phyloP scores from a whole-genome alignment of 1,140 invertebrate genomes.

The Subanguina moxae region DNA sequence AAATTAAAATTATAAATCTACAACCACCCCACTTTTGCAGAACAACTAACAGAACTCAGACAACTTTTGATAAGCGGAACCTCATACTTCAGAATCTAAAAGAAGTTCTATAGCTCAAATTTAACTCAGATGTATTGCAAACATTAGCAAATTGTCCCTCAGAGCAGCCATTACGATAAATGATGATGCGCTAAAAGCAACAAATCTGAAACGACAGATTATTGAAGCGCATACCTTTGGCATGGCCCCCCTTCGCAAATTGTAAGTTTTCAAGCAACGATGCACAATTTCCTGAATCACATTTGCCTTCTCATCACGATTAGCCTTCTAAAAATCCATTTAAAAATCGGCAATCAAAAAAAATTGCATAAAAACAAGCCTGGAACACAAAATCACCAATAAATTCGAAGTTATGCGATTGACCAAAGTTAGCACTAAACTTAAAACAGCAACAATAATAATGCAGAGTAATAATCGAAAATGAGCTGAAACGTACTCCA shows the following conservation, averaged over 20 bases:
- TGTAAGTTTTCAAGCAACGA: slow-evolving; percentile 20
- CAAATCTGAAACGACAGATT: neutral
- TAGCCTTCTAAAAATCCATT: slow-evolving; percentile 13
- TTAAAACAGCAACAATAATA: no score
- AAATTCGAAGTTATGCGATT: slow-evolving; percentile 18
- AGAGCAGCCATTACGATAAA: slow-evolving; percentile 41
- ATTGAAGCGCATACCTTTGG: slow-evolving; percentile 3
- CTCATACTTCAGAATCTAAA: slow-evolving; percentile 37
- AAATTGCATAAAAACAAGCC: neutral
- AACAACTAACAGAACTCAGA: slow-evolving; percentile 3
- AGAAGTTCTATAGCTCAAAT: no score
- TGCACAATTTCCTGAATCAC: slow-evolving; percentile 26
- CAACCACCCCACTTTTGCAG: neutral
- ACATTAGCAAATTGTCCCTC: slow-evolving; percentile 36
- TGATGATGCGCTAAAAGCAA: slow-evolving; percentile 21
- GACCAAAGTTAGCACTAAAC: slow-evolving; percentile 18
- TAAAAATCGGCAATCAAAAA: neutral
- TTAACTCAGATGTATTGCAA: slow-evolving; percentile 1
- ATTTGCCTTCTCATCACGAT: slow-evolving; percentile 38
- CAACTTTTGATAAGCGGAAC: slow-evolving; percentile 21
- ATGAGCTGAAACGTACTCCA: neutral
- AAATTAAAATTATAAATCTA: no score
- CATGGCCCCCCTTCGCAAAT: neutral
- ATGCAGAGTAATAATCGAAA: neutral
- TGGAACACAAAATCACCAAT: slow-evolving; percentile 18